These are phyloP conservation scores for Antheraea assamensis DNA, from an alignment of 2,888 invertebrate genomes.

Conservation along the genomic window DNA sequence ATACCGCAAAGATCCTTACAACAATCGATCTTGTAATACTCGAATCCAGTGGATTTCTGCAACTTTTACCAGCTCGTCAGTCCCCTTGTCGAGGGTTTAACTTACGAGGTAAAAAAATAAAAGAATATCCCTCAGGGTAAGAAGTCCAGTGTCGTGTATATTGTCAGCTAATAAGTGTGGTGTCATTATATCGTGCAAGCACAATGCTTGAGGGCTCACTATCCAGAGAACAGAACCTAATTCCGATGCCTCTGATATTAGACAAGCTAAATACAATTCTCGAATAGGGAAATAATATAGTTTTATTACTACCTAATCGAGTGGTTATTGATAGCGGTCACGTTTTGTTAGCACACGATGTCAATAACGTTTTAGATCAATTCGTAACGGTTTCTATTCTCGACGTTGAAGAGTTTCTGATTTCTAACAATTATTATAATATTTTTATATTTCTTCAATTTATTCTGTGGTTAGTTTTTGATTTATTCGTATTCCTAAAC, in stretches of 20 bases:
- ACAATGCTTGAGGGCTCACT: no score
- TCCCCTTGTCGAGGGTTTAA: no score
- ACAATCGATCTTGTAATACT: no score
- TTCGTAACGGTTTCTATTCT: conserved; percentile 7
- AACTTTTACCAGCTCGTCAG: no score
- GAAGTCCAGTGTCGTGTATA: no score
- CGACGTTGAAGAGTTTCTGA: neutral
- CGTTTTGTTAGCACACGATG: conserved; percentile 2
- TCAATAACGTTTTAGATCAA: neutral
- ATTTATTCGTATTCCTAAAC: neutral
- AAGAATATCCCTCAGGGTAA: no score
- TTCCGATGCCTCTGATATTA: neutral
- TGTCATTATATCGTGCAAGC: no score
- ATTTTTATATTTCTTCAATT: neutral
- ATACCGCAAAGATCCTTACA: no score
- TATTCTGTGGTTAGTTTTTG: neutral
- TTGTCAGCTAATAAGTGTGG: no score
- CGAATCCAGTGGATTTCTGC: no score
- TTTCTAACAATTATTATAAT: neutral
- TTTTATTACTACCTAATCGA: neutral
- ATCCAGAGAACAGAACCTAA: no score
- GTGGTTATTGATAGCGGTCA: neutral
- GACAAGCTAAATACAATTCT: neutral
- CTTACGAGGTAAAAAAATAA: no score
- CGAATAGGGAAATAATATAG: neutral